Evolutionary conservation across 1,140 invertebrate genomes (phyloP).

Genomic region (Micrasema longulum): DNA sequence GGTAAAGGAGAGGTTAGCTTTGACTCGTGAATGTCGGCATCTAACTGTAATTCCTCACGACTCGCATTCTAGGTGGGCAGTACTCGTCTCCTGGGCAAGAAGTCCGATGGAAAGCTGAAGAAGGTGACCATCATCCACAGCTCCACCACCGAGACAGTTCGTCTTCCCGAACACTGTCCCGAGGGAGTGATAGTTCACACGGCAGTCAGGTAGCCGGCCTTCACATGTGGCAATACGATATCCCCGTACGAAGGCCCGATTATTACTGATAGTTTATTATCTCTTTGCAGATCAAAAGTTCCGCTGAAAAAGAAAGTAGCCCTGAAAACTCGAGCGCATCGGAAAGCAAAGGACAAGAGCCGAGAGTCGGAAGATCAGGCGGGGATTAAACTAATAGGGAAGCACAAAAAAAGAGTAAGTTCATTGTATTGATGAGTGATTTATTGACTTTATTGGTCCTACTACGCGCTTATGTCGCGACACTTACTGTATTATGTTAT

Average conservation of each 20-base stretch:
- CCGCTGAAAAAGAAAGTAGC: slow-evolving; percentile 80
- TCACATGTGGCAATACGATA: too few species aligned
- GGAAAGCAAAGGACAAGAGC: slow-evolving; percentile 66
- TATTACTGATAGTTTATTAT: too few species aligned
- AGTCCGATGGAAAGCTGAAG: slow-evolving; percentile 81
- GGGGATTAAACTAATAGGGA: slow-evolving; percentile 58
- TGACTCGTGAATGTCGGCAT: too few species aligned
- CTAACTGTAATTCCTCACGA: too few species aligned
- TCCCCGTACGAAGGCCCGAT: too few species aligned
- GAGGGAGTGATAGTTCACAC: slow-evolving; percentile 79
- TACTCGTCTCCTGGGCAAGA: slow-evolving; percentile 81
- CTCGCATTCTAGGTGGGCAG: slow-evolving; percentile 73
- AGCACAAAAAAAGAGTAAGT: slow-evolving; percentile 66
- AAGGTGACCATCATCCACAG: slow-evolving; percentile 88
- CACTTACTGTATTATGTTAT: not conserved
- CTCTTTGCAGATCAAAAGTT: slow-evolving; percentile 75
- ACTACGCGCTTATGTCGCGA: not conserved
- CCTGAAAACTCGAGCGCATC: slow-evolving; percentile 70
- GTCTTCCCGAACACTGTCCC: slow-evolving; percentile 78
- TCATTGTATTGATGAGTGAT: not conserved
- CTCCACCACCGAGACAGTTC: slow-evolving; percentile 85
- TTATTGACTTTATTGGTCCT: not conserved
- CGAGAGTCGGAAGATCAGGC: slow-evolving; percentile 57
- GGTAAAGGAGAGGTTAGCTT: too few species aligned
- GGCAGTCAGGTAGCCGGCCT: slow-evolving; percentile 70